phyloP scores from a whole-genome alignment of 2,888 invertebrate species.

The Ariolimax columbianus region DNA sequence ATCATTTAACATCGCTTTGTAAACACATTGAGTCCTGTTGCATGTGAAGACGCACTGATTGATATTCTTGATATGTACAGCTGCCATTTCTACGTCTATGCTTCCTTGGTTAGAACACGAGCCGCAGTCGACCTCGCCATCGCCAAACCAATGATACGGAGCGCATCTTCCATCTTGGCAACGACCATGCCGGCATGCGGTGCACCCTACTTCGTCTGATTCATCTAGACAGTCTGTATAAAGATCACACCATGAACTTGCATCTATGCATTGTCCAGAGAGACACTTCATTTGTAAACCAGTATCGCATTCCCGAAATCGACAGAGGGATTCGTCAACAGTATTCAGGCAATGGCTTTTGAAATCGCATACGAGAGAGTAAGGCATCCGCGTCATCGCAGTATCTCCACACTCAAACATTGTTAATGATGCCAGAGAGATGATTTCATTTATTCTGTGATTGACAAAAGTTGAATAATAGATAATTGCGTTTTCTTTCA shows the following conservation, averaged over 20 bases:
- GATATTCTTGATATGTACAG: not conserved
- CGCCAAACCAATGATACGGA: constrained; percentile 26
- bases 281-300: not conserved
- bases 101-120: constrained; percentile 12
- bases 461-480: not conserved
- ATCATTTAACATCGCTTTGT: constrained; percentile 17
- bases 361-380: constrained; percentile 18
- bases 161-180: constrained; percentile 42
- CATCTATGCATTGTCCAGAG: constrained; percentile 18
- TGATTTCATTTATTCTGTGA: not conserved
- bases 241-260: constrained; percentile 15
- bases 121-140: constrained; percentile 31
- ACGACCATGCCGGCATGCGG: constrained; percentile 1
- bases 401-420: constrained; percentile 7
- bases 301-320: constrained; percentile 6
- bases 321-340: not conserved
- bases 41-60: constrained; percentile 30
- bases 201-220: constrained; percentile 31
- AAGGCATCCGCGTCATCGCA: not conserved
- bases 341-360: constrained; percentile 10
- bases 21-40: constrained; percentile 33
- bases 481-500: not conserved
- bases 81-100: constrained; percentile 10
- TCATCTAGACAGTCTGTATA: constrained; percentile 28
- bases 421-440: not conserved